Evolutionary conservation across 2,888 invertebrate species (phyloP).

Genomic region (Pseudeuparius sepicola): DNA sequence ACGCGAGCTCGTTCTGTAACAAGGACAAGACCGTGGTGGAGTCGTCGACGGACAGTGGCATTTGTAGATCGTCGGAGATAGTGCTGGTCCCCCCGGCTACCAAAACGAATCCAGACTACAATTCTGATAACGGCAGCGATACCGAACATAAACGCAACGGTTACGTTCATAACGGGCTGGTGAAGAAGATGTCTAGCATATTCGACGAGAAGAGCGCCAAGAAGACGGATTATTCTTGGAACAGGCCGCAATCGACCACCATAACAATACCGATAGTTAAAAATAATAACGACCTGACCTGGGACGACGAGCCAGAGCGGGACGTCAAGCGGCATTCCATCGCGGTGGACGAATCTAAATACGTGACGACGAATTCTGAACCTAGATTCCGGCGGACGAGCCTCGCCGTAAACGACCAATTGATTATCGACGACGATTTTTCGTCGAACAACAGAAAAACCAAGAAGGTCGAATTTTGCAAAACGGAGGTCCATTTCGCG

Average conservation of each 20-base stretch:
- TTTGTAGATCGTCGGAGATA: constrained; percentile 62
- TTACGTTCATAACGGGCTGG: constrained; percentile 24
- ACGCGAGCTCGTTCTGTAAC: constrained; percentile 29
- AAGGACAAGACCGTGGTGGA: constrained; percentile 51
- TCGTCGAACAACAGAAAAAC: constrained; percentile 40
- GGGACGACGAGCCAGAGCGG: constrained; percentile 27
- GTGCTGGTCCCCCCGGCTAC: constrained; percentile 35
- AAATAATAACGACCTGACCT: constrained; percentile 28
- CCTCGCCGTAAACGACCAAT: constrained; percentile 27
- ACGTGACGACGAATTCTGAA: constrained; percentile 32
- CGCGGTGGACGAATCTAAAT: constrained; percentile 47
- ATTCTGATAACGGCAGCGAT: constrained; percentile 24
- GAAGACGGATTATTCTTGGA: constrained; percentile 19
- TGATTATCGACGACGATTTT: constrained; percentile 25
- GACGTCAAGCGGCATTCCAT: constrained; percentile 46
- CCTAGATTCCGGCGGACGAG: constrained; percentile 29
- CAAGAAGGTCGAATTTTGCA: constrained; percentile 78
- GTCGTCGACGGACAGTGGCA: constrained; percentile 69
- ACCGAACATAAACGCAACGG: constrained; percentile 20
- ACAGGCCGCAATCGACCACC: constrained; percentile 33
- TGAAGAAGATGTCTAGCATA: constrained; percentile 26
- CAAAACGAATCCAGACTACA: constrained; percentile 20
- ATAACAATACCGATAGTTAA: constrained; percentile 36
- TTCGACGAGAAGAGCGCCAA: constrained; percentile 21
- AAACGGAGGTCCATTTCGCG: constrained; percentile 81